Base-by-base conservation (phyloP, 2,888 invertebrate genomes). In the Molorchus minor region DNA sequence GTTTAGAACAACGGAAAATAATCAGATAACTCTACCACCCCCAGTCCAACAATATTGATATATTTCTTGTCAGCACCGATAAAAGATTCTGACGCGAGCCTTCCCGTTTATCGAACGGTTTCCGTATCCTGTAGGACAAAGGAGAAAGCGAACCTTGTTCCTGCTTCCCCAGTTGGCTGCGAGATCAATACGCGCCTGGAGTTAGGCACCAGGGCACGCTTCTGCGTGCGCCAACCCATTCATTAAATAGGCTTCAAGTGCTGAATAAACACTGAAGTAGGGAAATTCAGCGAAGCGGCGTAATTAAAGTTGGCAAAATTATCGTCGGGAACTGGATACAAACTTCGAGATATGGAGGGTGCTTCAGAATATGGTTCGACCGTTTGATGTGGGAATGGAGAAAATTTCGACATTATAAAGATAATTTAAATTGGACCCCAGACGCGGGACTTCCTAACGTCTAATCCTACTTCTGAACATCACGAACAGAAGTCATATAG, bases 111-210 rank as follows among this genome's bases (percentile, higher is more conserved):
- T 46, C 46, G 38, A 30, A 20, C 20, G 44, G 30, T 33, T 56
- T 57, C 51, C 43, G 49, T 33, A 49, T 58, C 41, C 58, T 19
- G 47, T 58, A 64, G 64, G 58, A 64, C 62, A 65, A 62, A 62
- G 59, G 56, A 58, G 56, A 46, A 41, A 58, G 56, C 62, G 58
- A 62, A 67, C 67, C 67, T 67, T 67, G 67, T 65, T 67, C 67
- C 67, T 64, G 67, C 61, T 67, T 67, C 64, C 65, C 63, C 54
- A 67, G 62, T 65, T 60, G 67, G 55, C 52, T 20, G 40, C 45
- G 56, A 49, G 65, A 65, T 65, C 65, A 65, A 65, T 65, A 67
- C 53, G 54, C 67, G 49, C 61, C 52, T 29, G 44, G 33, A 21
- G 21, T 52, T 45, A 46, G 45, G 44, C 45, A 25, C 45, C 47